Conservation (phyloP, 2,888 invertebrate genomes). For the Arctia plantaginis region DNA sequence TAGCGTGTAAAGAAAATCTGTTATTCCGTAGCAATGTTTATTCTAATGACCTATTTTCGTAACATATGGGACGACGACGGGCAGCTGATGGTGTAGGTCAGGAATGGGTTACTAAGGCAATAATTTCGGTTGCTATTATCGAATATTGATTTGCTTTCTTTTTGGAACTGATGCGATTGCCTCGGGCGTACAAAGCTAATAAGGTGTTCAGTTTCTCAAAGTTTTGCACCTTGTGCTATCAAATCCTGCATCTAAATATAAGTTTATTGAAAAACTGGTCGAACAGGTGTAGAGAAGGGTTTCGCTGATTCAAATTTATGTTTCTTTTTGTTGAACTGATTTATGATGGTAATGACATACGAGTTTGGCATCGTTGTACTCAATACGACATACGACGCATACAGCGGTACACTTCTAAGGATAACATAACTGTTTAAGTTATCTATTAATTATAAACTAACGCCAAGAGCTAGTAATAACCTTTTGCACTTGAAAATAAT, state of each 20-base stretch:
- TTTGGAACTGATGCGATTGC: conserved; percentile 66
- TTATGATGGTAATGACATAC: conserved; percentile 32
- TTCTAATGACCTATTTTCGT: conserved; percentile 80
- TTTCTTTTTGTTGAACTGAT: conserved; percentile 37
- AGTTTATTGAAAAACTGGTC: conserved; percentile 69
- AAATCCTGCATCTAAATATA: conserved; percentile 65
- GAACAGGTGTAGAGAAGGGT: conserved; percentile 69
- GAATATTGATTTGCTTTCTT: conserved; percentile 78
- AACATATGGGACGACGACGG: conserved; percentile 73
- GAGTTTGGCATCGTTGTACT: conserved; percentile 15
- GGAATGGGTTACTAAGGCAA: conserved; percentile 74
- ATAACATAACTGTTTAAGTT: neutral
- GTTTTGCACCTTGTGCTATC: conserved; percentile 83
- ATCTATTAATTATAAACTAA: neutral
- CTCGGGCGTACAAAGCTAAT: conserved; percentile 71
- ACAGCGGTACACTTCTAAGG: conserved; percentile 1
- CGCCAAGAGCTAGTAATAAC: too few relatives aligned
- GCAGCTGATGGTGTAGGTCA: conserved; percentile 80
- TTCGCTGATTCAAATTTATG: conserved; percentile 52
- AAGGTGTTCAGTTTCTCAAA: conserved; percentile 72
- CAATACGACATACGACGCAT: too few relatives aligned
- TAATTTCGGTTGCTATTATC: conserved; percentile 78
- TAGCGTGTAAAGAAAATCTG: conserved; percentile 30
- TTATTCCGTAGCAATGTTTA: conserved; percentile 40
- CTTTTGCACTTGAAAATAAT: too few relatives aligned